These are phyloP conservation scores for Malurus leucopterus DNA, from an alignment of 2,797 vertebrate genomes.

Conservation along the genomic window DNA sequence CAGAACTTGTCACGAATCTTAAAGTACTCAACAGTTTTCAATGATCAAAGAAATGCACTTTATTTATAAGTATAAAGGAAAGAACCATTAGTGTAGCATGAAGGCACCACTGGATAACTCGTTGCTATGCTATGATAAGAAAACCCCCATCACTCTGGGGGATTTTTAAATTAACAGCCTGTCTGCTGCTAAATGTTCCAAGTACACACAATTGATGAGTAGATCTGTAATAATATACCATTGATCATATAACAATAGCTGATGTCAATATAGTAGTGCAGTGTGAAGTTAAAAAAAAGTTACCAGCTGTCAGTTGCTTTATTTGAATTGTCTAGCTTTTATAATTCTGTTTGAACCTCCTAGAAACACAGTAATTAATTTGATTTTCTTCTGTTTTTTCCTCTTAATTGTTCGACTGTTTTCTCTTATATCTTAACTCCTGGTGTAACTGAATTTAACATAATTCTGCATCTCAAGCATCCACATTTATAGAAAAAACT, in stretches of 20 bases:
- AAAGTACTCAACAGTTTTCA: neutral
- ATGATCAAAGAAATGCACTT: neutral
- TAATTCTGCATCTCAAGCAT: neutral
- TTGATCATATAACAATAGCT: constrained; percentile 25
- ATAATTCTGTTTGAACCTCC: neutral
- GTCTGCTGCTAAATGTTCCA: neutral
- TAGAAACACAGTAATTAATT: neutral
- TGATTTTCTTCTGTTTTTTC: neutral
- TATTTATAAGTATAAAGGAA: constrained; percentile 19
- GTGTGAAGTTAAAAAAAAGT: neutral
- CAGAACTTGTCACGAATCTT: neutral
- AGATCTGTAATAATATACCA: neutral
- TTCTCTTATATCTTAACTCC: neutral
- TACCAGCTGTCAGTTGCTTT: neutral
- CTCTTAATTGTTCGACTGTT: neutral
- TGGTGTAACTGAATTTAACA: neutral
- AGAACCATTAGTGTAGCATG: neutral
- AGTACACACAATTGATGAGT: neutral
- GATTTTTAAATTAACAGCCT: constrained; percentile 31
- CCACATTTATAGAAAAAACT: neutral
- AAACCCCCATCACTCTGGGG: neutral
- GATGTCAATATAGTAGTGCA: neutral
- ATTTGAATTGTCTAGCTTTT: neutral
- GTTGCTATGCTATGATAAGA: neutral
- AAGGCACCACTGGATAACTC: neutral